Conservation (phyloP, 2,888 invertebrate species). For the Mesorhabditis sp. region DNA sequence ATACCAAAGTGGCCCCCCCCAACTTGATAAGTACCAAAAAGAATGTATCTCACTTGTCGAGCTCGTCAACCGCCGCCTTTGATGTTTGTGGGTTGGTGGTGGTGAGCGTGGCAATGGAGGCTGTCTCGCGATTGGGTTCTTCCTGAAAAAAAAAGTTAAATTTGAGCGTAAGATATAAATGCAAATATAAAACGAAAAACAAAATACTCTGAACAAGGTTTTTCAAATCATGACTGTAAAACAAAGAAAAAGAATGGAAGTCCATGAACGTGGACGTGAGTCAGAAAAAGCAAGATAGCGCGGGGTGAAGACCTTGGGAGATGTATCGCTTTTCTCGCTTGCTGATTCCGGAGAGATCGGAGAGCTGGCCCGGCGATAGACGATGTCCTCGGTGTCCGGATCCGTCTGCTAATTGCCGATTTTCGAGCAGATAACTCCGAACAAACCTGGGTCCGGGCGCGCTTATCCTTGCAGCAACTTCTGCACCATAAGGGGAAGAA, state of each 20-base stretch:
- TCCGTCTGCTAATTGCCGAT: too few relatives aligned
- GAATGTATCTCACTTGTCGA: too few relatives aligned
- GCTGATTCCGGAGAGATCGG: too few relatives aligned
- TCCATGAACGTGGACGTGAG: too few relatives aligned
- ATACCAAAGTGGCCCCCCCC: too few relatives aligned
- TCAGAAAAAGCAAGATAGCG: too few relatives aligned
- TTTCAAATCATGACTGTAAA: not conserved
- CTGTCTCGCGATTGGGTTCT: too few relatives aligned
- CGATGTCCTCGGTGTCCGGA: too few relatives aligned
- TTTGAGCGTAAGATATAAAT: not conserved
- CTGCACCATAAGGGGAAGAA: not conserved
- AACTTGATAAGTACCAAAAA: too few relatives aligned
- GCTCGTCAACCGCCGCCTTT: conserved; percentile 8
- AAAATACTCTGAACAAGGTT: conserved; percentile 1
- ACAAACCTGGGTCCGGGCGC: not conserved
- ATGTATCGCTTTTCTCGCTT: too few relatives aligned
- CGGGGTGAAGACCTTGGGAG: too few relatives aligned
- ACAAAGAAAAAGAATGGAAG: not conserved
- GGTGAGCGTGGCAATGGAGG: not conserved
- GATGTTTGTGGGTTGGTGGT: conserved; percentile 7
- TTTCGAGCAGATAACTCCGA: conserved; percentile 1
- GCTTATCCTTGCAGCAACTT: not conserved
- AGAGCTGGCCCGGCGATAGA: too few relatives aligned
- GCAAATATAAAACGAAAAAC: not conserved
- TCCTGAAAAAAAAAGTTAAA: conserved; percentile 4